phyloP scores from a whole-genome alignment of 2,888 invertebrate genomes.

The Piscicola geometra region DNA sequence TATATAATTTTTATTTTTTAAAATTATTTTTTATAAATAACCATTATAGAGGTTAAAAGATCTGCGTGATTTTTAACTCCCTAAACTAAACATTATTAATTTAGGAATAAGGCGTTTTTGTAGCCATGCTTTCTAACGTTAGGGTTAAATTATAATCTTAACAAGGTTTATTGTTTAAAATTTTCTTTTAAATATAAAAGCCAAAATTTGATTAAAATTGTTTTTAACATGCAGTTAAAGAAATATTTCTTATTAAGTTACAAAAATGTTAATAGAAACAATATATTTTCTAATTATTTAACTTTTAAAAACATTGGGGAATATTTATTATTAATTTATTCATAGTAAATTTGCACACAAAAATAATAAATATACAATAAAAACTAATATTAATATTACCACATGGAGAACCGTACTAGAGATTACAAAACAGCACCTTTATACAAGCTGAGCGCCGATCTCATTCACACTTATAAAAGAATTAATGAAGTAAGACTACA shows the following conservation, averaged over 20 bases:
- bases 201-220: background rate
- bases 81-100: too few relatives aligned
- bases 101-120: too few relatives aligned
- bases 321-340: background rate
- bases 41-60: too few relatives aligned
- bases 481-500: constrained; percentile 92
- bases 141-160: constrained; percentile 12
- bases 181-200: background rate
- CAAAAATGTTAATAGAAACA: too few relatives aligned
- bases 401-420: constrained; percentile 39
- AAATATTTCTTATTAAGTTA: background rate
- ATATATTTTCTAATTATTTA: background rate
- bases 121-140: background rate
- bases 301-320: background rate
- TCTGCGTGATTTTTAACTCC: too few relatives aligned
- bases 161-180: background rate
- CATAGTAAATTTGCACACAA: background rate
- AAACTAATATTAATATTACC: too few relatives aligned
- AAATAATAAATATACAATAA: background rate
- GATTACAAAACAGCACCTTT: constrained; percentile 65
- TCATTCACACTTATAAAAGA: constrained; percentile 99
- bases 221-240: background rate
- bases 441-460: constrained; percentile 93
- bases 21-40: too few relatives aligned
- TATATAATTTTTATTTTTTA: too few relatives aligned